phyloP scores from a whole-genome alignment of 2,113 vertebrate genomes.

The Chaenocephalus aceratus region DNA sequence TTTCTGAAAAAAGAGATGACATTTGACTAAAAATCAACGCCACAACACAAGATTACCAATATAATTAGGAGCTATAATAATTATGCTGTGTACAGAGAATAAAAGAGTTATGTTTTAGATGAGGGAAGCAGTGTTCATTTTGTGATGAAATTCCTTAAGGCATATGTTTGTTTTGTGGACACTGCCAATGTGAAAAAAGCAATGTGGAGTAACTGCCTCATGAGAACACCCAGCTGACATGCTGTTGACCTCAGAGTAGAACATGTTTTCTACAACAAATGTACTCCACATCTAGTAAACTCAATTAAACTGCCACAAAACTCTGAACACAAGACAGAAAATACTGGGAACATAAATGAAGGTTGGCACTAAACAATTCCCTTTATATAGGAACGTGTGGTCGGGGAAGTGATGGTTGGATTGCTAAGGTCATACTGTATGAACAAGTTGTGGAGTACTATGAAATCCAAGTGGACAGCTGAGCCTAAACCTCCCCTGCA shows the following conservation, averaged over 20 bases:
- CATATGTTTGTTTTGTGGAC: background rate
- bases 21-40: no score
- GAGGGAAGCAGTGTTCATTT: background rate
- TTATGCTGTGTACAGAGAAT: background rate
- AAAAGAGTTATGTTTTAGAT: background rate
- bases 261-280: background rate
- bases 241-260: background rate
- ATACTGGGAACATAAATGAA: background rate
- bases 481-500: background rate
- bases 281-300: background rate
- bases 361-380: background rate
- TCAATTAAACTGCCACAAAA: background rate
- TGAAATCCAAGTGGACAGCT: constrained; percentile 10
- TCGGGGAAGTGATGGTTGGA: constrained; percentile 8
- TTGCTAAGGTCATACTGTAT: background rate
- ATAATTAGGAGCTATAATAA: background rate
- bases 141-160: background rate
- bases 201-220: background rate
- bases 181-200: background rate
- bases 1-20: no score
- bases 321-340: background rate
- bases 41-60: no score
- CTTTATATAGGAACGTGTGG: background rate
- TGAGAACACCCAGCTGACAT: background rate
- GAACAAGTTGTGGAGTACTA: background rate